A percentile compares a stretch with the other conserved stretches of the same genome.
Conservation (phyloP, 2,797 vertebrate genomes). For the Florisuga fusca region DNA sequence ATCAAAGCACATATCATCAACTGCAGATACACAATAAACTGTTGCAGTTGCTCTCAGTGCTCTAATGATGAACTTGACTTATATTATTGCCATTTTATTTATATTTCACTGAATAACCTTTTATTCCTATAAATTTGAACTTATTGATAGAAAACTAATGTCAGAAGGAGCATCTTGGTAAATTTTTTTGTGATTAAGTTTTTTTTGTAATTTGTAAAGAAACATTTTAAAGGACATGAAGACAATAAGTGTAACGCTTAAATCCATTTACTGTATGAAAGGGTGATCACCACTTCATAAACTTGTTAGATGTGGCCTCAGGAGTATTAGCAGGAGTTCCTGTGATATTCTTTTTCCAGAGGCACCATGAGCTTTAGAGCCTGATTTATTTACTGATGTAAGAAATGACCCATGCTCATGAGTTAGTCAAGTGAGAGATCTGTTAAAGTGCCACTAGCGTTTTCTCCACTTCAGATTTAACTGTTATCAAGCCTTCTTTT, state of each 20-base stretch:
- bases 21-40: neutral
- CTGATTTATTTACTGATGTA: neutral
- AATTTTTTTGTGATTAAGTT: neutral
- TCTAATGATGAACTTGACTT: neutral
- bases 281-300: neutral
- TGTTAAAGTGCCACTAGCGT: neutral
- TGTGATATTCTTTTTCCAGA: conserved; percentile 34
- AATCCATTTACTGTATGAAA: neutral
- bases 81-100: neutral
- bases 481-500: neutral
- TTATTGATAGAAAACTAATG: neutral
- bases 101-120: neutral
- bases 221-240: neutral
- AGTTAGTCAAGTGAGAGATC: conserved; percentile 32
- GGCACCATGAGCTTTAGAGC: neutral
- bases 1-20: neutral
- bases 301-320: neutral
- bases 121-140: neutral
- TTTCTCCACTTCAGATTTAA: neutral
- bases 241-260: neutral
- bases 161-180: neutral
- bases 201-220: neutral
- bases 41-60: neutral
- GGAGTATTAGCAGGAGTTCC: neutral
- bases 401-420: conserved; percentile 21